These are phyloP conservation scores for Notothenia coriiceps DNA, from an alignment of 2,113 vertebrate species.

Conservation along the genomic window DNA sequence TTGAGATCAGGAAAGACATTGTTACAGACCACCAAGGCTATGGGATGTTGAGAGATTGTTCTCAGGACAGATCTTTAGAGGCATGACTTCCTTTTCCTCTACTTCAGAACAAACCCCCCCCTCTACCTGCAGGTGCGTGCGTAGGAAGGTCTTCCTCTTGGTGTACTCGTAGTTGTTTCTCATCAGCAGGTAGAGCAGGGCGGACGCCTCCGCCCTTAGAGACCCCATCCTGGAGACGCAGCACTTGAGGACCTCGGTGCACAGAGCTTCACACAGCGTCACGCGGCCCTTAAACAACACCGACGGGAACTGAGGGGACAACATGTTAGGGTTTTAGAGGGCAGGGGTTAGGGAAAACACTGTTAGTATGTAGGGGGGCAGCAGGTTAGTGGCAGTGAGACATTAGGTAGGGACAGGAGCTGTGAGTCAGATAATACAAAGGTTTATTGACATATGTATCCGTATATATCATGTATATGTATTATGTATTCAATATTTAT, in stretches of 20 bases:
- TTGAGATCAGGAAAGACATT: neutral
- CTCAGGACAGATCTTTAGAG: too few relatives aligned
- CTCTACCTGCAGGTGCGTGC: slow-evolving; percentile 94
- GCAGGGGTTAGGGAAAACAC: neutral
- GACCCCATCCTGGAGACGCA: slow-evolving; percentile 93
- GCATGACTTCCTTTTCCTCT: neutral
- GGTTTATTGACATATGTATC: too few relatives aligned
- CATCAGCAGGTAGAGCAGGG: slow-evolving; percentile 97
- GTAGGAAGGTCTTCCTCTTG: slow-evolving; percentile 93
- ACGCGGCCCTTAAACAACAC: slow-evolving; percentile 96
- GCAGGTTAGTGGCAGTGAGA: neutral
- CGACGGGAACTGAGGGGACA: slow-evolving; percentile 88
- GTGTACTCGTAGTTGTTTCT: slow-evolving; percentile 97
- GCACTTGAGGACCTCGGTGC: slow-evolving; percentile 96
- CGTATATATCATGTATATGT: too few relatives aligned
- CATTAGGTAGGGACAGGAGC: neutral
- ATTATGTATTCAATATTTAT: too few relatives aligned
- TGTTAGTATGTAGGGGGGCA: neutral
- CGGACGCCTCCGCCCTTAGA: slow-evolving; percentile 91
- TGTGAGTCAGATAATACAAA: too few relatives aligned
- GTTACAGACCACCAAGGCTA: neutral
- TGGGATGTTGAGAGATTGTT: neutral
- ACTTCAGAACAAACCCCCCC: too few relatives aligned
- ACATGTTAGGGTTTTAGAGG: slow-evolving; percentile 19
- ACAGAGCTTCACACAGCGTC: slow-evolving; percentile 93